A percentile compares a stretch with the other conserved stretches of the same genome.
phyloP scores from a whole-genome alignment of 2,113 vertebrate genomes.

The Peromyscus leucopus region DNA sequence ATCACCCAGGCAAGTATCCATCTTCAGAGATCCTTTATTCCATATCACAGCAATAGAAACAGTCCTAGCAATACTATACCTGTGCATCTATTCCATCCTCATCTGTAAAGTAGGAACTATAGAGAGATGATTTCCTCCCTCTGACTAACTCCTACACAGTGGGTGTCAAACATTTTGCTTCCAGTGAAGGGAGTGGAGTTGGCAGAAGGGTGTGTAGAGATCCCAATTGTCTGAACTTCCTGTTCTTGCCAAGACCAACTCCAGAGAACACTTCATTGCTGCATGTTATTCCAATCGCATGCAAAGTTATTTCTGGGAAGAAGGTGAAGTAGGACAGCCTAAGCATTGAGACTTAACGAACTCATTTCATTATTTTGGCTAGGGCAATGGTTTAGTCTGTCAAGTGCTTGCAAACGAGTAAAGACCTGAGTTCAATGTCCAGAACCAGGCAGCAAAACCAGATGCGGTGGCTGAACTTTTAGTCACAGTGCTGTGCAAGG shows the following conservation, averaged over 20 bases:
- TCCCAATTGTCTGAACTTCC: neutral
- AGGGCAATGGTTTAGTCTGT: neutral
- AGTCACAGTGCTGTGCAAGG: neutral
- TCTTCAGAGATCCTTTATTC: neutral
- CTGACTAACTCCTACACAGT: neutral
- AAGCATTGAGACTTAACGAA: neutral
- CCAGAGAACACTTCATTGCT: neutral
- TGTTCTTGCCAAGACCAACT: neutral
- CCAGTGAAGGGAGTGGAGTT: neutral
- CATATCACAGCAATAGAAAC: neutral
- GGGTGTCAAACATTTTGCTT: neutral
- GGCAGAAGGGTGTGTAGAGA: fast-evolving
- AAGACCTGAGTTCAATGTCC: neutral
- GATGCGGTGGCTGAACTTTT: neutral
- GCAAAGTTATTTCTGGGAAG: neutral
- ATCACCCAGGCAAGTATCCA: neutral
- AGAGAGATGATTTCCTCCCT: neutral
- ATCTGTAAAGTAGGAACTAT: neutral
- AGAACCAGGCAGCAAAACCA: neutral
- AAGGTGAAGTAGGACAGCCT: neutral
- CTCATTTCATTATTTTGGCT: neutral
- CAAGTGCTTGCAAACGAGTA: neutral
- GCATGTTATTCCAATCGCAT: neutral
- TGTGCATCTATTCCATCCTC: neutral
- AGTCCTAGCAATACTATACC: neutral